A percentile compares a stretch with the other conserved stretches of the same genome.
These are phyloP conservation scores for Pteropus alecto DNA, from an alignment of 2,113 vertebrate species.

Conservation along the genomic window DNA sequence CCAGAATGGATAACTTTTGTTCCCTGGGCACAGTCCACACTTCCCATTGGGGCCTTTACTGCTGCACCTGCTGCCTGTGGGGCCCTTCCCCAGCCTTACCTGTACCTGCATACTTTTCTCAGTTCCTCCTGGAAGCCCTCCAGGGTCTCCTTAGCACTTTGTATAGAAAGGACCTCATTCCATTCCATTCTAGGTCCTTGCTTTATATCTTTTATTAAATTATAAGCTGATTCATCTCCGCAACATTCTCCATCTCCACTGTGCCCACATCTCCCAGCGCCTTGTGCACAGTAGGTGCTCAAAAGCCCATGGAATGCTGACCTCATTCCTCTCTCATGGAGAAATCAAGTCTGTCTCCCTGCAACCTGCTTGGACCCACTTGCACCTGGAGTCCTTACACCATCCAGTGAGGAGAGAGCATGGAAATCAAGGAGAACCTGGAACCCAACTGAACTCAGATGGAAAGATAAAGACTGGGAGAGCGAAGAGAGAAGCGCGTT, in stretches of 20 bases:
- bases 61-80: background rate
- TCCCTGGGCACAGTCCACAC: background rate
- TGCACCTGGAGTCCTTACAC: background rate
- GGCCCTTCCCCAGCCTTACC: background rate
- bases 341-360: background rate
- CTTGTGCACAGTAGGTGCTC: background rate
- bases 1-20: background rate
- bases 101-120: background rate
- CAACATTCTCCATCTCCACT: background rate
- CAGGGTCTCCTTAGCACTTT: background rate
- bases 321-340: background rate
- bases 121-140: background rate
- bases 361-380: background rate
- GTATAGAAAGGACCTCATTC: background rate
- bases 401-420: background rate
- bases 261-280: background rate
- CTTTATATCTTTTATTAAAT: background rate
- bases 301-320: background rate
- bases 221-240: background rate
- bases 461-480: accelerated
- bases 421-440: background rate
- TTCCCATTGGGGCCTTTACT: background rate
- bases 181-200: background rate
- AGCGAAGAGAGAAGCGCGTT: background rate
- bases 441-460: background rate